phyloP scores from a whole-genome alignment of 2,113 vertebrate species.

The Syrmaticus mikado region DNA sequence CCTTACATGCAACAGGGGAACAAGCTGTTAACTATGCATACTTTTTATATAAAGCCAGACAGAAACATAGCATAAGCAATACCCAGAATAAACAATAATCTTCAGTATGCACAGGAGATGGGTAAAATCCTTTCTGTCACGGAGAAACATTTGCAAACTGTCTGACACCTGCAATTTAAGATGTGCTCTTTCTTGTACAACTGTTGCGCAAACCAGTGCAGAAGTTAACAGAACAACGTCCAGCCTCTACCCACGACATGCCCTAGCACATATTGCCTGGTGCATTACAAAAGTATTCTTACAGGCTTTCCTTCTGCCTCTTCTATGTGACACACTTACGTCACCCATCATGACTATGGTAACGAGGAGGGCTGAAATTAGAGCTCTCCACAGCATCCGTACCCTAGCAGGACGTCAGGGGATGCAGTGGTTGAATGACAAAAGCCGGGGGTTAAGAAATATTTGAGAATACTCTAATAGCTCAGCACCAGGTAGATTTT shows the following conservation, averaged over 20 bases:
- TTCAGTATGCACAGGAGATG: rapidly evolving
- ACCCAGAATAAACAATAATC: neutral
- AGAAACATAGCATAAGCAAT: neutral
- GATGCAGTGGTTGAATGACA: neutral
- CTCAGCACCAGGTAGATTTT: neutral
- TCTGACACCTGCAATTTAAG: neutral
- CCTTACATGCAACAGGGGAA: rapidly evolving
- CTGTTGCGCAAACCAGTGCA: neutral
- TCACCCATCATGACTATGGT: neutral
- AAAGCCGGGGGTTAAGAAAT: neutral
- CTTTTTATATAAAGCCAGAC: neutral
- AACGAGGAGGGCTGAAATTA: neutral
- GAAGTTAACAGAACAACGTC: rapidly evolving
- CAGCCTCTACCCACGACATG: rapidly evolving
- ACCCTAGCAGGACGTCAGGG: neutral
- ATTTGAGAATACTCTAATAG: neutral
- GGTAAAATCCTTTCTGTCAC: rapidly evolving
- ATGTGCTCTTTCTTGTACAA: neutral
- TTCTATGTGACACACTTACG: rapidly evolving
- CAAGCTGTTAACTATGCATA: rapidly evolving
- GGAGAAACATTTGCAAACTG: neutral
- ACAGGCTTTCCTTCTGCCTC: neutral
- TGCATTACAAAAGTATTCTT: rapidly evolving
- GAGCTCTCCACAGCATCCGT: neutral
- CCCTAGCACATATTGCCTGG: rapidly evolving